These are phyloP conservation scores for Lepidocolaptes lacrymiger DNA, from an alignment of 2,797 vertebrate genomes.

Conservation along the genomic window DNA sequence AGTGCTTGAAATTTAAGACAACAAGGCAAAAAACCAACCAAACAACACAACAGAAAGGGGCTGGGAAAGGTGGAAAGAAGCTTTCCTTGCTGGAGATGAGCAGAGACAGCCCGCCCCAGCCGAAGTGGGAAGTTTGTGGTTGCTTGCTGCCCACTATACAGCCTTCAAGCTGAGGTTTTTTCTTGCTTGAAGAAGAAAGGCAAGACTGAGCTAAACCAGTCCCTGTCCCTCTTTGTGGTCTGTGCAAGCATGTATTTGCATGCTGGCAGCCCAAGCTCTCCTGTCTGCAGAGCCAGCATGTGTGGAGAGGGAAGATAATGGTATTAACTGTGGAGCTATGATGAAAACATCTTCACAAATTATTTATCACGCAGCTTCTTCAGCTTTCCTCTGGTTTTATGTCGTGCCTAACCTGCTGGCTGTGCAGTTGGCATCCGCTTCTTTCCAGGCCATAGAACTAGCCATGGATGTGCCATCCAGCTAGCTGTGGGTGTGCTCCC, in stretches of 20 bases:
- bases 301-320: not conserved
- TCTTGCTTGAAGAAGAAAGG: not conserved
- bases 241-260: not conserved
- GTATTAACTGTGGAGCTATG: not conserved
- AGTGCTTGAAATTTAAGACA: not conserved
- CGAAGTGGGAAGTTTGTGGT: not conserved
- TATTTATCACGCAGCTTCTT: not conserved
- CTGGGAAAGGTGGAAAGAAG: not conserved
- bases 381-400: not conserved
- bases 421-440: not conserved
- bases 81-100: not conserved
- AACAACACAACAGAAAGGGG: not conserved
- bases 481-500: not conserved
- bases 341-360: not conserved
- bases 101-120: not conserved
- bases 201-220: not conserved
- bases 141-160: not conserved
- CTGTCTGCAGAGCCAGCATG: not conserved
- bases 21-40: not conserved
- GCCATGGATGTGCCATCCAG: not conserved
- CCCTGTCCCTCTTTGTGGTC: not conserved
- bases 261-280: not conserved
- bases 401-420: rapidly evolving
- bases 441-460: not conserved
- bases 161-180: not conserved